Evolutionary conservation across 2,888 invertebrate genomes (phyloP), one percentile per base, ranked within the genome.

Genomic region (Lasius platythorax): DNA sequence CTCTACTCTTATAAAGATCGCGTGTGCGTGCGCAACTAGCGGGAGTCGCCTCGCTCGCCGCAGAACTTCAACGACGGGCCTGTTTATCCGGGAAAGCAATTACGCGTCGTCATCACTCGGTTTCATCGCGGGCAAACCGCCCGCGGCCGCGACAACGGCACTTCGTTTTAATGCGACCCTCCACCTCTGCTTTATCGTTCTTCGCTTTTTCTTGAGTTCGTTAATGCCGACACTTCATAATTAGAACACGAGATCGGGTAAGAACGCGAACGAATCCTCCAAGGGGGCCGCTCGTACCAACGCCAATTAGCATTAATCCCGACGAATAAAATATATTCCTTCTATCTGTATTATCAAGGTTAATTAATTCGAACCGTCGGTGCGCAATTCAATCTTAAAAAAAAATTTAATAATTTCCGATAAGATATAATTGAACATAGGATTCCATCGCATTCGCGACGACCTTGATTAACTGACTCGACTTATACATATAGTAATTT

Each of bases 21-120:
- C 88, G 46, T 30, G 84, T 76, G 81, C 79, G 56, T 50, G 67
- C 56, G 33, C 5, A 75, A 53, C 68, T 63, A 43, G 23, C n/a
- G n/a, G 8, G 67, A 78, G 78, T 30, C 68, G 64, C 82, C 70
- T 78, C 46, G 78, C 63, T 66, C 73, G 28, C 40, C 76, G 82
- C 75, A 76, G 63, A 87, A 87, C 83, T 87, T 61, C 50, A 74
- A 66, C 79, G 84, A 53, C 83, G 87, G 66, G 86, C 75, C 89
- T 93, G 93, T 93, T 94, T 93, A 92, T 92, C 91, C 92, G 91
- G 91, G 90, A 93, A 93, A 93, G 92, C 92, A 94, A 94, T 94
- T 94, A 94, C 91, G 88, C 85, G 85, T 86, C 87, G 87, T 88
- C 87, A 79, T 87, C 84, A 73, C 76, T 79, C 46, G 87, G 85